Evolutionary conservation across 2,113 vertebrate species (phyloP).

Genomic region (Centropus bengalensis): DNA sequence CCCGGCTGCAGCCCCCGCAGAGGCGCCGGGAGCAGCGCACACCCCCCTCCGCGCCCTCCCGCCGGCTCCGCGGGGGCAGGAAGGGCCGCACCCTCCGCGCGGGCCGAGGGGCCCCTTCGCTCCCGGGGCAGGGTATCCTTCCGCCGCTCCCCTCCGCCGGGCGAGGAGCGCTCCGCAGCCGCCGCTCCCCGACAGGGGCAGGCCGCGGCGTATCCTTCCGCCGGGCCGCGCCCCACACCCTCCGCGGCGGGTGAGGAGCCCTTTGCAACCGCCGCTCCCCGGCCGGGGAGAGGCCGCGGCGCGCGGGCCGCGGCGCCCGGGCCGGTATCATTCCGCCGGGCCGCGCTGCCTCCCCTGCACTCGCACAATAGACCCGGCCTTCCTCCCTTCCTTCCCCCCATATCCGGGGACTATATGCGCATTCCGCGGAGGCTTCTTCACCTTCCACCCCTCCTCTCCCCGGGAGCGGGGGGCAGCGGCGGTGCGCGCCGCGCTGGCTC

Average conservation of each 20-base stretch:
- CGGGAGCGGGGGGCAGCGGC: neutral
- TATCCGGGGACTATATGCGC: slow-evolving; percentile 97
- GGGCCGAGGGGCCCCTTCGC: too few species aligned
- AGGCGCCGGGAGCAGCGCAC: neutral
- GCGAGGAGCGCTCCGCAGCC: too few species aligned
- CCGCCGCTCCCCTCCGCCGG: too few species aligned
- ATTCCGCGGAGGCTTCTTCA: slow-evolving; percentile 22
- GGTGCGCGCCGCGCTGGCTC: slow-evolving; percentile 70
- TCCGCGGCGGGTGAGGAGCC: neutral
- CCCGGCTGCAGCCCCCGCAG: too few species aligned
- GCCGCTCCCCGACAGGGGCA: too few species aligned
- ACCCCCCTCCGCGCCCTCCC: too few species aligned
- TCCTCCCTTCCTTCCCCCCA: slow-evolving; percentile 66
- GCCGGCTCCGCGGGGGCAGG: too few species aligned
- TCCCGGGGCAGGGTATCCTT: too few species aligned
- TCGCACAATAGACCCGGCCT: slow-evolving; percentile 68
- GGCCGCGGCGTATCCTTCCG: too few species aligned
- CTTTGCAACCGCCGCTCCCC: neutral
- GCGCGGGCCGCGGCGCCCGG: neutral
- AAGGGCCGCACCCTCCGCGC: too few species aligned
- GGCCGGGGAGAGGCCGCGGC: neutral
- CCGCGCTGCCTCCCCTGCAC: slow-evolving; percentile 73
- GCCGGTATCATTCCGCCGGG: slow-evolving; percentile 85
- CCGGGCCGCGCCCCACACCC: neutral
- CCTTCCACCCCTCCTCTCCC: neutral